phyloP scores from a whole-genome alignment of 2,888 invertebrate species.

The Ornithoptera priamus region DNA sequence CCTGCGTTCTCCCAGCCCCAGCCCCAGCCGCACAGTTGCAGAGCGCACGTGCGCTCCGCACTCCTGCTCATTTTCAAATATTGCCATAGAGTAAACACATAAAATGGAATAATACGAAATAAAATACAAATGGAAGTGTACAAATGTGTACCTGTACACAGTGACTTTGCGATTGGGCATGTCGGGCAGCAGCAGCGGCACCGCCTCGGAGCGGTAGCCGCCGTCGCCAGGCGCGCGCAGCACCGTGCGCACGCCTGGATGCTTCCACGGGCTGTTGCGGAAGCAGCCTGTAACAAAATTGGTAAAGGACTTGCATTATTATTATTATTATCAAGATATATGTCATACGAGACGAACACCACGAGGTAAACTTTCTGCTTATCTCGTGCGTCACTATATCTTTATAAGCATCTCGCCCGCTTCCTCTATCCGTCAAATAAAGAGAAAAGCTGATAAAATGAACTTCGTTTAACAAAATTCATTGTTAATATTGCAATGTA shows the following conservation, averaged over 20 bases:
- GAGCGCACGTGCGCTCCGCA: slow-evolving; percentile 87
- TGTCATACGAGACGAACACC: too few relatives aligned
- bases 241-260: slow-evolving; percentile 82
- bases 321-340: too few relatives aligned
- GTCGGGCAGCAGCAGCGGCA: slow-evolving; percentile 83
- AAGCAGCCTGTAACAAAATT: slow-evolving; percentile 65
- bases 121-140: too few relatives aligned
- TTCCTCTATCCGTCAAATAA: too few relatives aligned
- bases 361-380: too few relatives aligned
- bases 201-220: slow-evolving; percentile 81
- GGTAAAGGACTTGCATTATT: background rate
- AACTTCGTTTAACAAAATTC: too few relatives aligned
- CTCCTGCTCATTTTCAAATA: slow-evolving; percentile 67
- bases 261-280: slow-evolving; percentile 78
- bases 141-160: slow-evolving; percentile 49
- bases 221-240: slow-evolving; percentile 66
- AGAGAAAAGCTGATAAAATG: too few relatives aligned
- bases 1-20: slow-evolving; percentile 85
- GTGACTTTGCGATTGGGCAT: slow-evolving; percentile 76
- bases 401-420: too few relatives aligned
- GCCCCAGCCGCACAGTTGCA: slow-evolving; percentile 94
- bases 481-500: too few relatives aligned
- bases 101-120: too few relatives aligned
- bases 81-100: too few relatives aligned
- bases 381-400: too few relatives aligned